Conservation (phyloP, 2,888 invertebrate genomes). For the Disparrhopalites patrizii region DNA sequence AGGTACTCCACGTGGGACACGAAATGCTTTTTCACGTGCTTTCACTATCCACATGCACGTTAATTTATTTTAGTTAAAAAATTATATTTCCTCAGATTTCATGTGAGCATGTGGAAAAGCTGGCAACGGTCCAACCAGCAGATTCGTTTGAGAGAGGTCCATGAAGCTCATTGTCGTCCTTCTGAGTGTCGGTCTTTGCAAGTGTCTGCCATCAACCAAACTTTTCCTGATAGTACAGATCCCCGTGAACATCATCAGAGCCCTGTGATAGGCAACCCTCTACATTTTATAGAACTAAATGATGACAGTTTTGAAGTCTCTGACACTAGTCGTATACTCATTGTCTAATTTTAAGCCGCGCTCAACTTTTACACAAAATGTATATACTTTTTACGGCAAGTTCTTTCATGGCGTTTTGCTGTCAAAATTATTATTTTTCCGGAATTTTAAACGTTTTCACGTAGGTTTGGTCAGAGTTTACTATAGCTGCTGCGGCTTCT, state of each 20-base stretch:
- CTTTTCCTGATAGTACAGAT: neutral
- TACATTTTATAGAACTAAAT: neutral
- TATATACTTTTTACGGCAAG: too few species aligned
- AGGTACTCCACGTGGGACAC: too few species aligned
- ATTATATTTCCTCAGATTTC: slow-evolving; percentile 32
- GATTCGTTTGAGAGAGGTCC: slow-evolving; percentile 24
- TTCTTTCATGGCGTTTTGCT: too few species aligned
- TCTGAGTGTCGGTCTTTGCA: neutral
- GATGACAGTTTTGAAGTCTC: slow-evolving; percentile 5
- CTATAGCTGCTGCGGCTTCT: too few species aligned
- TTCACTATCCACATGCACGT: neutral
- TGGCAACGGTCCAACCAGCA: slow-evolving; percentile 44
- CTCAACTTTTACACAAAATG: too few species aligned
- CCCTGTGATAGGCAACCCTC: neutral
- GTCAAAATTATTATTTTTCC: too few species aligned
- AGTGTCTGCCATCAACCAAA: neutral
- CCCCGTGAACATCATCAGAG: neutral
- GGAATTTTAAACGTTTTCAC: too few species aligned
- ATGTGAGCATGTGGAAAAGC: slow-evolving; percentile 38
- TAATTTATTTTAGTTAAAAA: neutral
- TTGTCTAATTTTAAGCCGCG: slow-evolving; percentile 6
- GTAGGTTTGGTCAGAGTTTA: too few species aligned
- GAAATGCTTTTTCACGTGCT: too few species aligned
- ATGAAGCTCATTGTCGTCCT: neutral
- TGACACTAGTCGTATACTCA: slow-evolving; percentile 18